Percentiles rank a stretch among this genome's conserved stretches.
Evolutionary conservation across 2,888 invertebrate genomes (phyloP).

Genomic region (Pristionchus arcanus): DNA sequence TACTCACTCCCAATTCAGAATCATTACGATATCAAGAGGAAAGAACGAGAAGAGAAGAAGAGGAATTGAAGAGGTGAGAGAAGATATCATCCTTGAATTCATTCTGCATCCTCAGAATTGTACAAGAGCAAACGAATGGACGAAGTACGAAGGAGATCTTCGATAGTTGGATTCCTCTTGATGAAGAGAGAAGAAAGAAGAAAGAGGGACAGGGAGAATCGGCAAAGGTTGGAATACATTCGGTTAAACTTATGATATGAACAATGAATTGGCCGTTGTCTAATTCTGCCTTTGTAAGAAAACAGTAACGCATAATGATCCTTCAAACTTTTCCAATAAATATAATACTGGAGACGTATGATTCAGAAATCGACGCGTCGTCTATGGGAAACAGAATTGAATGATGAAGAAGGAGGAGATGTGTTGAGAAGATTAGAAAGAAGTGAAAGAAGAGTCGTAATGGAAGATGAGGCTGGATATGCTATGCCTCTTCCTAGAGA

Average conservation of each 20-base stretch:
- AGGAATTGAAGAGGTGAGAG: constrained; percentile 25
- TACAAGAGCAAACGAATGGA: constrained; percentile 21
- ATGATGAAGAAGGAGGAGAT: background rate
- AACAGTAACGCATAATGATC: background rate
- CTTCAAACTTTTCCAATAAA: background rate
- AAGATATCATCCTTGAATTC: background rate
- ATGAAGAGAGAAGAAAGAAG: constrained; percentile 36
- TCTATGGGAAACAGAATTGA: constrained; percentile 30
- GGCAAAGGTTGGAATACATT: background rate
- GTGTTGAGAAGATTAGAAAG: background rate
- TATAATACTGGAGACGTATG: background rate
- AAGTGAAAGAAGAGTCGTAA: background rate
- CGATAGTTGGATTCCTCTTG: constrained; percentile 48
- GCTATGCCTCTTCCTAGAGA: constrained; percentile 24
- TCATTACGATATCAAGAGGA: constrained; percentile 44
- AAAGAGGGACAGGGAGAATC: background rate
- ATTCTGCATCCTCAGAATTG: background rate
- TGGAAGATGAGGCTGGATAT: constrained; percentile 45
- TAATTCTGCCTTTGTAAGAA: too few species aligned
- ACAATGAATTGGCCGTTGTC: too few species aligned
- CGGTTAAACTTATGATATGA: background rate
- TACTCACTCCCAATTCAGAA: constrained; percentile 11
- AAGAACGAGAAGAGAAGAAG: constrained; percentile 49
- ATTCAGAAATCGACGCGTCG: constrained; percentile 37
- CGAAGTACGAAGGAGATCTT: constrained; percentile 51